Evolutionary conservation across 1,140 invertebrate species (phyloP).

Genomic region (Tenebrio molitor): DNA sequence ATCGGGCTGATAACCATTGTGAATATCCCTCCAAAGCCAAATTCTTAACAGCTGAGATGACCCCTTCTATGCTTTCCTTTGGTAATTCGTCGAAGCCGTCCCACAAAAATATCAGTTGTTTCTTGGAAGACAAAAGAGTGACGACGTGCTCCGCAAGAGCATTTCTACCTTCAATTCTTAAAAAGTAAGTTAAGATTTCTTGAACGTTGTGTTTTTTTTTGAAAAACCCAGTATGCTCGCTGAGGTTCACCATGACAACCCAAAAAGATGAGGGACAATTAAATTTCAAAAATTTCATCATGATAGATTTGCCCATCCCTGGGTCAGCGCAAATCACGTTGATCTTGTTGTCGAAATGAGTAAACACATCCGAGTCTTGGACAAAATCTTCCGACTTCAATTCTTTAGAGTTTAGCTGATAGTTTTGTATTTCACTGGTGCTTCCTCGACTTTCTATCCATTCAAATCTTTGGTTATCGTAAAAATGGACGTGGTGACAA

Average conservation of each 20-base stretch:
- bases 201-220: not conserved
- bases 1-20: not conserved
- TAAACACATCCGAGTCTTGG: not conserved
- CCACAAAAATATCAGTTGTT: conserved; percentile 1
- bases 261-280: not conserved
- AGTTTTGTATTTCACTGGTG: not conserved
- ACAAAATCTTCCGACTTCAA: conserved; percentile 3
- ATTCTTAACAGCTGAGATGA: not conserved
- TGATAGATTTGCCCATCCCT: conserved; percentile 12
- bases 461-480: not conserved
- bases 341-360: not conserved
- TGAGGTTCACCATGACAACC: not conserved
- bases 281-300: not conserved
- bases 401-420: not conserved
- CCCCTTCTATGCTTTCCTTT: not conserved
- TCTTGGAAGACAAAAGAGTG: not conserved
- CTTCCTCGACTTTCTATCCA: not conserved
- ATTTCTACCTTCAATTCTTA: not conserved
- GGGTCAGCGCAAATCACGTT: conserved; percentile 7
- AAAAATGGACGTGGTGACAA: conserved; percentile 7
- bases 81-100: conserved; percentile 13
- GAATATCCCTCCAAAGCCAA: not conserved
- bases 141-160: not conserved
- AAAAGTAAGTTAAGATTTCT: not conserved
- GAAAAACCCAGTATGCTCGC: not conserved